Conservation (phyloP, 2,888 invertebrate genomes). For the Chrysolina americana region DNA sequence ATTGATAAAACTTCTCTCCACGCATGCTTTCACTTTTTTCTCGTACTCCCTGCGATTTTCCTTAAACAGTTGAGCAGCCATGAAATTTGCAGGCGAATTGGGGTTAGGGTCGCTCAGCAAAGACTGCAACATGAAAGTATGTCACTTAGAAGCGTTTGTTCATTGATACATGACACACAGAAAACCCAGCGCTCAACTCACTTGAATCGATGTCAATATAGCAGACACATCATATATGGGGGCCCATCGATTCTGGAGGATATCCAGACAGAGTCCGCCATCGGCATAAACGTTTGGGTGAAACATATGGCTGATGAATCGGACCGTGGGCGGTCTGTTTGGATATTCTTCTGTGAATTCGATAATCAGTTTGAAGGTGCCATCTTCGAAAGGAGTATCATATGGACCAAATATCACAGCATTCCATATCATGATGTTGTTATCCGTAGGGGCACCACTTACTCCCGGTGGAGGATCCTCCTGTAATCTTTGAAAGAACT, state of each 20-base stretch:
- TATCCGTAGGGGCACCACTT: conserved; percentile 99
- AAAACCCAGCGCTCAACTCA: not conserved
- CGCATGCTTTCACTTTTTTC: not conserved
- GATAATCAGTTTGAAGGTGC: conserved; percentile 99
- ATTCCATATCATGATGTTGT: conserved; percentile 99
- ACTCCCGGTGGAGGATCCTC: conserved; percentile 99
- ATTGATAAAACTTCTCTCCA: not conserved
- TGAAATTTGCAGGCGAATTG: not conserved
- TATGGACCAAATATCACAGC: conserved; percentile 99
- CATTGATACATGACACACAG: not conserved
- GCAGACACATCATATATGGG: not conserved
- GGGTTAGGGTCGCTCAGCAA: not conserved
- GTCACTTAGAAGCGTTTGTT: not conserved
- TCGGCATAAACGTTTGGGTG: conserved; percentile 99
- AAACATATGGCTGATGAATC: conserved; percentile 99
- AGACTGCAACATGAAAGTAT: not conserved
- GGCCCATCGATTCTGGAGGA: not conserved
- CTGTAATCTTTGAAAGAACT: conserved; percentile 79
- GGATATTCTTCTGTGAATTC: conserved; percentile 99
- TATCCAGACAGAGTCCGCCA: conserved; percentile 99
- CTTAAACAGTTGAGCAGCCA: not conserved
- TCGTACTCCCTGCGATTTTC: not conserved
- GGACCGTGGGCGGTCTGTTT: conserved; percentile 99
- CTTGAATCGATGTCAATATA: not conserved
- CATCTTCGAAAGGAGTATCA: conserved; percentile 98